These are phyloP conservation scores for Promerops cafer DNA, from an alignment of 2,113 vertebrate genomes.

Conservation along the genomic window DNA sequence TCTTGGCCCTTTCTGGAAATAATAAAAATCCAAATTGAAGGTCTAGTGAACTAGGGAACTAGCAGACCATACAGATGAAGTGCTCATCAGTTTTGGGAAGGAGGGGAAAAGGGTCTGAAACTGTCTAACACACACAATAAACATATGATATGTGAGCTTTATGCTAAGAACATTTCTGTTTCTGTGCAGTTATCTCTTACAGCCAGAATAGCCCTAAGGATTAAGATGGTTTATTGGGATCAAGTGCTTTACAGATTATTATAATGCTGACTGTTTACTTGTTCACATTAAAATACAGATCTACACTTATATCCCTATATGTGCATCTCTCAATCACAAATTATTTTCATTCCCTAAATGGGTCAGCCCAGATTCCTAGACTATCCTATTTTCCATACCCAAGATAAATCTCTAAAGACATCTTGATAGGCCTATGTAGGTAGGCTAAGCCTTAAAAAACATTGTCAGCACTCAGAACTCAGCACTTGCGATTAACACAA, in stretches of 20 bases:
- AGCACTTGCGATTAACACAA: neutral
- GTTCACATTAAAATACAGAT: constrained; percentile 63
- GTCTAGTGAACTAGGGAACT: neutral
- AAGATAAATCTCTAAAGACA: neutral
- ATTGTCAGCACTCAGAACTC: neutral
- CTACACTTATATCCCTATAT: constrained; percentile 29
- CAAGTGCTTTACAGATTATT: constrained; percentile 74
- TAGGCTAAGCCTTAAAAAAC: neutral
- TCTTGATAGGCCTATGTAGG: neutral
- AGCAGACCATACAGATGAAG: neutral
- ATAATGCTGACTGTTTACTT: constrained; percentile 66
- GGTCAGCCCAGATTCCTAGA: neutral
- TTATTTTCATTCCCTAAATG: neutral
- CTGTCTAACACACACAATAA: constrained; percentile 26
- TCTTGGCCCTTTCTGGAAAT: neutral
- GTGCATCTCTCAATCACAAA: neutral
- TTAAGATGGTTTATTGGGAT: constrained; percentile 78
- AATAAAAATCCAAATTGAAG: constrained; percentile 20
- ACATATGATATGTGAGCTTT: constrained; percentile 62
- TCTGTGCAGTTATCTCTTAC: constrained; percentile 71
- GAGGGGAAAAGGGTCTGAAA: neutral
- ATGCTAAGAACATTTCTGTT: constrained; percentile 72
- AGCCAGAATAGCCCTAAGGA: constrained; percentile 77
- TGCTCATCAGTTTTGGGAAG: neutral
- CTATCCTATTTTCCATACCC: constrained; percentile 1